Conservation (phyloP, 37 sponge, comb jelly and placozoan species). For the Hexactinellida sp. region DNA sequence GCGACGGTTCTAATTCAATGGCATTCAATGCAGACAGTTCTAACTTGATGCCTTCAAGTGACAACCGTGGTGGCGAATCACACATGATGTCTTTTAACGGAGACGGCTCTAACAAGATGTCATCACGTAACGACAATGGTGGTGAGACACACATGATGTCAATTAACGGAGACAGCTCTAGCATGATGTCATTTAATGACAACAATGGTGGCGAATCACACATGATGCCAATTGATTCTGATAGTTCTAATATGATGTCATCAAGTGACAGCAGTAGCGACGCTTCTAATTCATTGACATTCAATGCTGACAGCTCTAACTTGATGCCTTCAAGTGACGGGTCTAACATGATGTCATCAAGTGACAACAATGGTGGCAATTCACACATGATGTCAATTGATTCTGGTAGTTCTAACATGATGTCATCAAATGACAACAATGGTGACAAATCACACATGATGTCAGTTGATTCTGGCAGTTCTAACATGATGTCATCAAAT, state of each 20-base stretch:
- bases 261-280: background rate
- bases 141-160: too few relatives aligned
- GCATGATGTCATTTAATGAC: too few relatives aligned
- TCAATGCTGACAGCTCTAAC: background rate
- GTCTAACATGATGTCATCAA: background rate
- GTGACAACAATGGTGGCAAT: background rate
- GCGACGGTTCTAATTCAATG: too few relatives aligned
- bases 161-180: too few relatives aligned
- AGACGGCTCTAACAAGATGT: too few relatives aligned
- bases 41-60: too few relatives aligned
- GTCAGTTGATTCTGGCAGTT: too few relatives aligned
- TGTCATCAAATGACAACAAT: background rate
- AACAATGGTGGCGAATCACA: background rate
- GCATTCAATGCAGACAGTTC: too few relatives aligned
- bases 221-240: background rate
- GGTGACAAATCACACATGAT: background rate
- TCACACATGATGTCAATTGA: too few relatives aligned
- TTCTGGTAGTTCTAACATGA: background rate
- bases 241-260: background rate
- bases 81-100: too few relatives aligned
- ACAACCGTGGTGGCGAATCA: too few relatives aligned
- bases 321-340: background rate
- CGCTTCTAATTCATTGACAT: background rate
- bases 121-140: too few relatives aligned
- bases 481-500: background rate